Base-by-base conservation (phyloP, 2,888 invertebrate species). In the Zootermopsis nevadensis region DNA sequence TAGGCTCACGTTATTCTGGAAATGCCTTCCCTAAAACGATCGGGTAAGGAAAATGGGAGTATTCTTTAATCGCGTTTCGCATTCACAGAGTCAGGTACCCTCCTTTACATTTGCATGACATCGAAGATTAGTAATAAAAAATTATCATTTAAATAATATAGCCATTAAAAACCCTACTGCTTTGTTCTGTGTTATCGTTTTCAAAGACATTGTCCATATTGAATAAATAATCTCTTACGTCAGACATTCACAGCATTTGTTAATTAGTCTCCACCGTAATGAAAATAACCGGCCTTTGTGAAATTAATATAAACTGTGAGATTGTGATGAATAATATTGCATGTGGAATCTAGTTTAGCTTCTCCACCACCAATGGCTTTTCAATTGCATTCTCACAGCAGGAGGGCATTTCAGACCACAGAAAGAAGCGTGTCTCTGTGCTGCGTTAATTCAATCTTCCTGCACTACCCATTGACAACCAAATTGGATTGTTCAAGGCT, bases 331-430 rank as follows among this genome's bases (percentile, higher is more conserved):
- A 35, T 33, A 72, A 33, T 72, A 72, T 33, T 33, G 27, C 35
- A 74, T 38, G 69, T n/a, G 74, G 38, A 38, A 42, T 74, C 38
- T 74, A 0, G 24, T n/a, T 31, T 8, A 38, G 33, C 33, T 38
- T 2, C 27, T 6, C 74, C 74, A 35, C 27, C 38, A 42, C 22
- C 74, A 42, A 27, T 38, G 42, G 74, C 74, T 33, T 74, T 74
- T 42, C 38, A 38, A 74, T 74, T 74, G 74, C 38, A 74, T 74
- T 74, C 38, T 74, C 38, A 38, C 74, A 27, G 35, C 27, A 7
- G 1, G 74, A 19, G 19, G 42, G 15, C 33, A 74, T 38, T 74
- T 74, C 74, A 74, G 30, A 69, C 22, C 12, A 27, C 15, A 31
- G 33, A 38, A 33, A n/a, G 22, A 33, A 74, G 12, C 24, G 74